Percentiles rank a stretch among this genome's conserved stretches.
Evolutionary conservation across 2,888 invertebrate genomes (phyloP).

Genomic region (Polymixis lichenea): DNA sequence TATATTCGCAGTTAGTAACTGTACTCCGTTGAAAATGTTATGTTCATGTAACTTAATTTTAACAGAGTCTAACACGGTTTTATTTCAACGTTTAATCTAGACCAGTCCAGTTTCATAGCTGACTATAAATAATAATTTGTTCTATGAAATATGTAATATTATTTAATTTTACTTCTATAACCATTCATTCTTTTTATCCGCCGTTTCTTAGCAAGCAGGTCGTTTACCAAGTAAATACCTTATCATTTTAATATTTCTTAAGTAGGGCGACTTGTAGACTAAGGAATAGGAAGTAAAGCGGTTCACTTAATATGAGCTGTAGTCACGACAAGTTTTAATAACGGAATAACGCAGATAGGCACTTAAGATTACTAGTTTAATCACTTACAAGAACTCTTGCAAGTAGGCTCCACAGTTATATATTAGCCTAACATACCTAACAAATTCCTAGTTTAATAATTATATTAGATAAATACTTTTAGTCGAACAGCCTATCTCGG

Average conservation of each 20-base stretch:
- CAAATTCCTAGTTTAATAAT: slow-evolving; percentile 15
- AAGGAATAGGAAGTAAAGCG: slow-evolving; percentile 67
- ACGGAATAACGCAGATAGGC: slow-evolving; percentile 57
- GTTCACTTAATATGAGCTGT: slow-evolving; percentile 66
- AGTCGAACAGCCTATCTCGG: neutral
- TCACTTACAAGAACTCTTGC: slow-evolving; percentile 55
- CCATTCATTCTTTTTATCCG: slow-evolving; percentile 44
- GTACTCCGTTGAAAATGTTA: slow-evolving; percentile 1
- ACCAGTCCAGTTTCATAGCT: slow-evolving; percentile 25
- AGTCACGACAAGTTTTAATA: slow-evolving; percentile 73
- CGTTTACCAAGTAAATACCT: slow-evolving; percentile 57
- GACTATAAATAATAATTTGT: slow-evolving; percentile 42
- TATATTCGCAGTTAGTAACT: slow-evolving; percentile 21
- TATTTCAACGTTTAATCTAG: slow-evolving; percentile 44
- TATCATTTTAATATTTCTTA: slow-evolving; percentile 65
- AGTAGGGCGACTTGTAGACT: slow-evolving; percentile 63
- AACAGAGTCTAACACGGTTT: slow-evolving; percentile 19
- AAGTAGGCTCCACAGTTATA: slow-evolving; percentile 32
- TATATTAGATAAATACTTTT: slow-evolving; percentile 25
- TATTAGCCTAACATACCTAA: slow-evolving; percentile 24
- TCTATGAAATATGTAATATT: slow-evolving; percentile 29
- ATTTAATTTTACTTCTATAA: slow-evolving; percentile 31
- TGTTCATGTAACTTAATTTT: slow-evolving; percentile 32
- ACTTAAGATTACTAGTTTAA: slow-evolving; percentile 56
- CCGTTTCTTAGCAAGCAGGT: slow-evolving; percentile 40